phyloP scores from a whole-genome alignment of 2,888 invertebrate genomes.

The Tuta absoluta region DNA sequence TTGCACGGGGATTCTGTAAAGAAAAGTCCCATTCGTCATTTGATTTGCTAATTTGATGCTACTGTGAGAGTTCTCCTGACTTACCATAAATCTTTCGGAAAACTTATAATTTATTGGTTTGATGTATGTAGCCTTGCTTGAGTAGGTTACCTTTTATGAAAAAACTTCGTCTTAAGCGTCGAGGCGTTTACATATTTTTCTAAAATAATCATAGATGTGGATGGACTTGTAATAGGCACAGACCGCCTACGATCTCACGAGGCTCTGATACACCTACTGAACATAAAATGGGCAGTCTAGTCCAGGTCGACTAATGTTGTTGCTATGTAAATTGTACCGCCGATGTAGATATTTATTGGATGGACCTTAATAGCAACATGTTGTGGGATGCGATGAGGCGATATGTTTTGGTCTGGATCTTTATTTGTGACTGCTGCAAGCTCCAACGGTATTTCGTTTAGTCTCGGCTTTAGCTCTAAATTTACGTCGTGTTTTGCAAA shows the following conservation, averaged over 20 bases:
- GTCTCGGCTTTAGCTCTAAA: constrained; percentile 20
- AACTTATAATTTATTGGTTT: not conserved
- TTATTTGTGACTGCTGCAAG: constrained; percentile 25
- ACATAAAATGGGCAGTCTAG: constrained; percentile 39
- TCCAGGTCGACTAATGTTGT: constrained; percentile 31
- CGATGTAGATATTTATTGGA: constrained; percentile 36
- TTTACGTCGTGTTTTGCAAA: constrained; percentile 19
- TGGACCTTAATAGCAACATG: constrained; percentile 37
- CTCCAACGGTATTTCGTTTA: constrained; percentile 19
- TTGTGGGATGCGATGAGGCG: constrained; percentile 29
- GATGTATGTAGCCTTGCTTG: constrained; percentile 7
- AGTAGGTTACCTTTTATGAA: not conserved
- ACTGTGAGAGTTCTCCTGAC: constrained; percentile 9
- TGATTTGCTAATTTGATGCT: constrained; percentile 11
- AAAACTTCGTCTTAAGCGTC: not conserved
- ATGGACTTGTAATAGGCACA: constrained; percentile 2
- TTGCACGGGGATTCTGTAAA: constrained; percentile 13
- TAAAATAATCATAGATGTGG: constrained; percentile 1
- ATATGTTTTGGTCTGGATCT: constrained; percentile 20
- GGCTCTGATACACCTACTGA: constrained; percentile 26
- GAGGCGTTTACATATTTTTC: not conserved
- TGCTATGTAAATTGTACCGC: constrained; percentile 35
- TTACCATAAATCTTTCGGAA: constrained; percentile 4
- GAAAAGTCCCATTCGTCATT: constrained; percentile 21
- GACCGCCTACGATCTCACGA: constrained; percentile 17